Percentiles rank a stretch among this genome's conserved stretches.
These are phyloP conservation scores for Salvator merianae DNA, from an alignment of 2,113 vertebrate genomes.

Conservation along the genomic window DNA sequence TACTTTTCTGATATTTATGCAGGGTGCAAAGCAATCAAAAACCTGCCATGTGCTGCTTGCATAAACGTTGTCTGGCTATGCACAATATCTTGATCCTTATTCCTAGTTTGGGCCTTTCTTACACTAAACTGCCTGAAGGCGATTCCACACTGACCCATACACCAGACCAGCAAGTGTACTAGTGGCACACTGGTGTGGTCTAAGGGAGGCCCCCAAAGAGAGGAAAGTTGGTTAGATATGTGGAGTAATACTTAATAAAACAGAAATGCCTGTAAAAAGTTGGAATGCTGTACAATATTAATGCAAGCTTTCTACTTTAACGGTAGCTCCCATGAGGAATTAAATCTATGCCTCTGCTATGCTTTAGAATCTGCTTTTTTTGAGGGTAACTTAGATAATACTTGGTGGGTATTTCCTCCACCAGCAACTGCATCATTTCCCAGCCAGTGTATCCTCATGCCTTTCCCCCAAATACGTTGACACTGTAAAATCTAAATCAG, in stretches of 20 bases:
- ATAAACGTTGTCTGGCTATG: too few relatives aligned
- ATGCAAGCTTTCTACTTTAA: not conserved
- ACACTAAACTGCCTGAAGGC: too few relatives aligned
- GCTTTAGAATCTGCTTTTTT: conserved; percentile 35
- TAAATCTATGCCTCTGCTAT: not conserved
- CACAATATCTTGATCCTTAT: too few relatives aligned
- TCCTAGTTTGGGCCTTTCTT: too few relatives aligned
- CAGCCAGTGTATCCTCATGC: conserved; percentile 83
- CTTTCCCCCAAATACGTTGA: conserved; percentile 79
- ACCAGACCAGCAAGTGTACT: too few relatives aligned
- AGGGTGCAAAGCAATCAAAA: too few relatives aligned
- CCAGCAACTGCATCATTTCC: conserved; percentile 81
- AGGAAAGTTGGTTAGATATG: conserved; percentile 44
- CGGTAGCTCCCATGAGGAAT: not conserved
- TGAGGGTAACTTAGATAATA: conserved; percentile 32
- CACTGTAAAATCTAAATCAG: conserved; percentile 90
- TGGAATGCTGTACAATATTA: not conserved
- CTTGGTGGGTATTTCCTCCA: conserved; percentile 76
- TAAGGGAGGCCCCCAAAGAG: conserved; percentile 12
- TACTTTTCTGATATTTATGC: too few relatives aligned
- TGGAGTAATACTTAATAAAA: conserved; percentile 43
- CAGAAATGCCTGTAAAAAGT: not conserved
- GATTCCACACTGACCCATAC: too few relatives aligned
- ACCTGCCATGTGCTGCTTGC: too few relatives aligned
- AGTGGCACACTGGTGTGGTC: too few relatives aligned